These are phyloP conservation scores for Amiota minor DNA, from an alignment of 2,888 invertebrate species.

Conservation along the genomic window DNA sequence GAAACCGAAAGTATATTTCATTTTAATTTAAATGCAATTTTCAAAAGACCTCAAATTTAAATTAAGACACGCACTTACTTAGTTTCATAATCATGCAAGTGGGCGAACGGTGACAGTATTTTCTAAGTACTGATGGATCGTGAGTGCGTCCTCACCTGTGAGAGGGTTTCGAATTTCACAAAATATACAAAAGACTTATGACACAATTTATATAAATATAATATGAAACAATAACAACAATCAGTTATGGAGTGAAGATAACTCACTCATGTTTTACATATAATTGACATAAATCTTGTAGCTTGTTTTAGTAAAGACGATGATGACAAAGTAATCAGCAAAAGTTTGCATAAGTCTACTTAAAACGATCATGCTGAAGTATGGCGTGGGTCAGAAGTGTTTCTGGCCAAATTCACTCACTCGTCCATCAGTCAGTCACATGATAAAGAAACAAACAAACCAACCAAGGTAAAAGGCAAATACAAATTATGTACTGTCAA, in stretches of 20 bases:
- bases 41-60: neutral
- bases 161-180: conserved; percentile 2
- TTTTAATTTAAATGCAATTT: no score
- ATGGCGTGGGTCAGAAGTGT: conserved; percentile 8
- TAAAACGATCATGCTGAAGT: conserved; percentile 14
- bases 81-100: neutral
- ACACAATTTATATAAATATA: conserved; percentile 32
- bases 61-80: conserved; percentile 4
- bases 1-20: neutral
- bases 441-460: neutral
- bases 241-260: conserved; percentile 37
- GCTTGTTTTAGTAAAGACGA: conserved; percentile 15
- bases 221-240: conserved; percentile 50
- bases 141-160: neutral
- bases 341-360: conserved; percentile 21
- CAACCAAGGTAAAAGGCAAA: neutral
- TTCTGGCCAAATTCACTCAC: neutral
- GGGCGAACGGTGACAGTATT: no score
- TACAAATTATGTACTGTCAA: neutral
- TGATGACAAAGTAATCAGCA: neutral
- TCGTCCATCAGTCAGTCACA: neutral
- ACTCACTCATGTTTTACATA: conserved; percentile 43
- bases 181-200: conserved; percentile 17
- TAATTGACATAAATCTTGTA: conserved; percentile 56
- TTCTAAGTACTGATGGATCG: no score